Base-by-base conservation (phyloP, 64 coral and sea anemone genomes). In the Acropora yongei region DNA sequence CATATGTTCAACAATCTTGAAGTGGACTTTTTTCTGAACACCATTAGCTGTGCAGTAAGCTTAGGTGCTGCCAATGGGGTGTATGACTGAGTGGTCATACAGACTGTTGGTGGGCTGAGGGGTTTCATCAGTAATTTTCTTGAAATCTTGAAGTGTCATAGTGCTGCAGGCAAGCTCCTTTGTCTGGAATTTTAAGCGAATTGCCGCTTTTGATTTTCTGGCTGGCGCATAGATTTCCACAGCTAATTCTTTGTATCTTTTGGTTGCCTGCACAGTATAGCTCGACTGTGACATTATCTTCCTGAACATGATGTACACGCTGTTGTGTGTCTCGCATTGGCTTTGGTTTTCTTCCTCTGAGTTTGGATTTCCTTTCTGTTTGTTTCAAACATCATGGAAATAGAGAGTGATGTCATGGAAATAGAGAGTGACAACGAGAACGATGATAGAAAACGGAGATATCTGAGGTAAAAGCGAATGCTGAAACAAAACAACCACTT, bases 1-100 rank as follows among this genome's bases (percentile, higher is more conserved):
- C 47, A 41, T 45, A 74, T 50, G 17, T 49, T 87, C 72, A 49
- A 87, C 84, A 10, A 87, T 88, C 41, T 75, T 10, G 40, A 75
- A 75, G 30, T 75, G 72, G 30, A 75, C 30, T 75, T 75, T 75
- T 11, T 57, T 88, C 8, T 20, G 86, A 7, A 92, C 48, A 10
- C 90, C 50, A 44, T 86, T 92, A 20, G 58, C 90, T 57, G 72
- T 87, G 30, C 53, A 77, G 73, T 61, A 11, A 78, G 78, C 53
- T 47, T 78, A 79, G 8, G 74, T 65, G 57, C 86, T 82, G 76
- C 90, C 72, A 65, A 63, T 72, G 30, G 90, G 80, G 18, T 84
- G 76, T 43, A 92, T 58, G n/a, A 74, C 57, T 49, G 81, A 86
- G 47, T 78, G 5, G 17, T 77, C 92, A 67, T 89, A 94, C 53